Evolutionary conservation across 2,888 invertebrate species (phyloP), one percentile per base, ranked within the genome.

Genomic region (Andrena dorsata): DNA sequence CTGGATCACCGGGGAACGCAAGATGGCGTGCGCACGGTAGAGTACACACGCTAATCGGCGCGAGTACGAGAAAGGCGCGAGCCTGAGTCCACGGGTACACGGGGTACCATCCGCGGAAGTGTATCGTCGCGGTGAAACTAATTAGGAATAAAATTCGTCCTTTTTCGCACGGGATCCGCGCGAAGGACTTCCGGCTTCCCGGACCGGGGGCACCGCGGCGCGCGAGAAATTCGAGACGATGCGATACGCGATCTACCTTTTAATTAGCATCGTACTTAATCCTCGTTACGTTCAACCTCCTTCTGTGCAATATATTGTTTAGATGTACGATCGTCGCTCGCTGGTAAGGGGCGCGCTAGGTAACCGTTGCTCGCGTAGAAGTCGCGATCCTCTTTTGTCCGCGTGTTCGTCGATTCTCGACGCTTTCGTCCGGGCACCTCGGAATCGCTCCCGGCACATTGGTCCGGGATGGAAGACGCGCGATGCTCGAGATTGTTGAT

Each of bases 401-500:
- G 8, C 26, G 23, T 4, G 53, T 26, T 26, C 23, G 10, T 56
- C 20, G 20, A n/a, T 47, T 32, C 47, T 10, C 20, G 30, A 41
- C 10, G 0, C 58, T 30, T 1, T 58, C 10, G 56, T n/a, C 23
- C 10, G n/a, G 1, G 30, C 23, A 8, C 47, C 8, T 23, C 56
- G 56, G 41, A 10, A 13, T 58, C 16, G 20, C 10, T 8, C 56
- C n/a, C 20, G 47, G 28, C 58, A 13, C 16, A 7, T 60, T 47
- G 60, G 28, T 35, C 28, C 56, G 53, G 23, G 10, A 28, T 10
- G 0, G 1, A 28, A n/a, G 4, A 82, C 85, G 90, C 89, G 82
- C 87, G 90, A 86, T 88, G 87, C 87, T 90, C 89, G 90, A 91
- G 86, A 90, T 92, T 90, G 92, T 91, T 92, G 89, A 90, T 91